Conservation (phyloP, 1,140 invertebrate genomes). For the Homalodisca vitripennis region DNA sequence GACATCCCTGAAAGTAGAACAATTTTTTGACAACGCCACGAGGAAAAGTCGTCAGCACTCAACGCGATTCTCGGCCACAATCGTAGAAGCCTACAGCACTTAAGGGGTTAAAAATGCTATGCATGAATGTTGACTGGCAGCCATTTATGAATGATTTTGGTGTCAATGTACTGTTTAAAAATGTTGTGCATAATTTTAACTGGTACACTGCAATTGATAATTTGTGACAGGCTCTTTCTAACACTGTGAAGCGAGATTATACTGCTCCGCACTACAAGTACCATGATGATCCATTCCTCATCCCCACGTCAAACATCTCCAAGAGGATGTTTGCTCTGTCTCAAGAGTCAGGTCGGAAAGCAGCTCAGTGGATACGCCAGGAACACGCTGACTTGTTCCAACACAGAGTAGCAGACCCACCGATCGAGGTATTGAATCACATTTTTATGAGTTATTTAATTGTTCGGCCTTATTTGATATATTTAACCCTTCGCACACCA, state of each 20-base stretch:
- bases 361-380: slow-evolving; percentile 79
- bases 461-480: no score
- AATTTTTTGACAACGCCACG: no score
- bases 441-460: no score
- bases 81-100: neutral
- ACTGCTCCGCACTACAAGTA: slow-evolving; percentile 85
- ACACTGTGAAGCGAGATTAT: slow-evolving; percentile 68
- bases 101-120: slow-evolving; percentile 10
- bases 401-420: slow-evolving; percentile 67
- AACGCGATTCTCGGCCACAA: no score
- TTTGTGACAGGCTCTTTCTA: slow-evolving; percentile 63
- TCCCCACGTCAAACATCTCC: slow-evolving; percentile 70
- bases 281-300: slow-evolving; percentile 87
- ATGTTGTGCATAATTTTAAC: neutral
- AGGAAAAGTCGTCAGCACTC: no score
- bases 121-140: neutral
- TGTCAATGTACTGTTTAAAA: neutral
- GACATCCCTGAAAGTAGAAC: no score
- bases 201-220: slow-evolving; percentile 18
- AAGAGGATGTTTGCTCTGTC: slow-evolving; percentile 76
- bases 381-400: slow-evolving; percentile 75
- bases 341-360: slow-evolving; percentile 81
- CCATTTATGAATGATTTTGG: neutral
- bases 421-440: slow-evolving; percentile 55
- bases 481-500: no score